phyloP scores from a whole-genome alignment of 2,888 invertebrate genomes.

The Agonopterix arenella region DNA sequence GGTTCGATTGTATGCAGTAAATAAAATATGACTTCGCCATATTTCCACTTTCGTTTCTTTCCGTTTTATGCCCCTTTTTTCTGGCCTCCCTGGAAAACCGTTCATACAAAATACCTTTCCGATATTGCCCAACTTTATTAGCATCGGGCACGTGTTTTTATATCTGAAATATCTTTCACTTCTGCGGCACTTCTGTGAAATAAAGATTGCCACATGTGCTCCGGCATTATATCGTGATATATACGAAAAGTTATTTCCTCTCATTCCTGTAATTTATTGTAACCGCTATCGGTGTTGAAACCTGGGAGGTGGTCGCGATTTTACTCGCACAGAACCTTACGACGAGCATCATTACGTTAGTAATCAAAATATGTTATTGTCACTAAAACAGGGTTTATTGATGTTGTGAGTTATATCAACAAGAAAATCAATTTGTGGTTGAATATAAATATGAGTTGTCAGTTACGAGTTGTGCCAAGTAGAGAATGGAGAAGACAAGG shows the following conservation, averaged over 20 bases:
- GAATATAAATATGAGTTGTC: too few relatives aligned
- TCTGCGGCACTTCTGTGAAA: conserved; percentile 51
- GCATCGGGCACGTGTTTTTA: conserved; percentile 71
- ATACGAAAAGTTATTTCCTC: conserved; percentile 46
- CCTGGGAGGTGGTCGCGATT: conserved; percentile 26
- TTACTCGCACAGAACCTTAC: conserved; percentile 26
- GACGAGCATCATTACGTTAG: conserved; percentile 25
- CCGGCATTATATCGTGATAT: conserved; percentile 49
- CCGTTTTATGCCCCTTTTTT: conserved; percentile 68
- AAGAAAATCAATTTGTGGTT: too few relatives aligned
- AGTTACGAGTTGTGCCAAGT: conserved; percentile 5
- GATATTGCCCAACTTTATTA: conserved; percentile 73
- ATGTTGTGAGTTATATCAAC: not conserved
- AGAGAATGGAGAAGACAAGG: conserved; percentile 4
- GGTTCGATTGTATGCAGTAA: conserved; percentile 75
- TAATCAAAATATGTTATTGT: conserved; percentile 16
- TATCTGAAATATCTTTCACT: conserved; percentile 67
- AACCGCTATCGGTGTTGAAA: conserved; percentile 32
- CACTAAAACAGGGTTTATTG: conserved; percentile 8
- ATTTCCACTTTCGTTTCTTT: conserved; percentile 72
- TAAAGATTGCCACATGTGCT: conserved; percentile 59
- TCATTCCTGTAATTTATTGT: conserved; percentile 46
- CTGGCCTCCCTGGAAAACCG: conserved; percentile 62
- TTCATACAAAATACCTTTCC: conserved; percentile 73
- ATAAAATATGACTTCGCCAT: conserved; percentile 75